phyloP scores from a whole-genome alignment of 2,113 vertebrate species.

The Heteronetta atricapilla region DNA sequence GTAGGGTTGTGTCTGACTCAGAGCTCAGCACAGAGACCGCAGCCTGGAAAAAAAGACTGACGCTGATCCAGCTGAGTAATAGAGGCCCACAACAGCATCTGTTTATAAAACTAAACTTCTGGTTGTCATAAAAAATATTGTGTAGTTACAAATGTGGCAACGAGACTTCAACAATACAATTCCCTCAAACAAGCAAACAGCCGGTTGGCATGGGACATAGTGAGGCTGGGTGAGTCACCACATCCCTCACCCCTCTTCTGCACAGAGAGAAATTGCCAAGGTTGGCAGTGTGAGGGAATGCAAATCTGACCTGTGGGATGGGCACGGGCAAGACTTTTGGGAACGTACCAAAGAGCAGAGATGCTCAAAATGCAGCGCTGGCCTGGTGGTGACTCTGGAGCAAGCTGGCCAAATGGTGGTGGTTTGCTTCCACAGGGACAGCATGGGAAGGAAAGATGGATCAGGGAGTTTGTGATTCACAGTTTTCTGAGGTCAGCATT shows the following conservation, averaged over 20 bases:
- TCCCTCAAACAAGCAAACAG: conserved; percentile 46
- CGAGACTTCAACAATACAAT: conserved; percentile 31
- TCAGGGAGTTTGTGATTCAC: not conserved
- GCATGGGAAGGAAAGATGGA: not conserved
- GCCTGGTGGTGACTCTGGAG: not conserved
- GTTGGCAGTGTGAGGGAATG: rapidly evolving
- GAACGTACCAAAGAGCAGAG: not conserved
- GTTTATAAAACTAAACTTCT: conserved; percentile 72
- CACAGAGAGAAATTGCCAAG: rapidly evolving
- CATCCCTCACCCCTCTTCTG: not conserved
- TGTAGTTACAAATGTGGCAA: conserved; percentile 62
- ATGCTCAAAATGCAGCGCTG: not conserved
- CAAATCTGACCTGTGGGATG: not conserved
- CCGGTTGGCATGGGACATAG: conserved; percentile 14
- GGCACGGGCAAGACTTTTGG: not conserved
- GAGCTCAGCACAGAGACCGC: conserved; percentile 65
- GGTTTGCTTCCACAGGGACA: not conserved
- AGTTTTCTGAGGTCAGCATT: conserved; percentile 30
- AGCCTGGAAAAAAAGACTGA: conserved; percentile 78
- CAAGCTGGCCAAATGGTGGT: not conserved
- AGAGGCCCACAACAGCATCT: conserved; percentile 71
- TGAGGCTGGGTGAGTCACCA: not conserved
- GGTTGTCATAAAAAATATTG: conserved; percentile 54
- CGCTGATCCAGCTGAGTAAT: conserved; percentile 76
- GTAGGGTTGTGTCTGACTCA: conserved; percentile 73